Conservation (phyloP, 2,888 invertebrate genomes). For the Norana najaformis region DNA sequence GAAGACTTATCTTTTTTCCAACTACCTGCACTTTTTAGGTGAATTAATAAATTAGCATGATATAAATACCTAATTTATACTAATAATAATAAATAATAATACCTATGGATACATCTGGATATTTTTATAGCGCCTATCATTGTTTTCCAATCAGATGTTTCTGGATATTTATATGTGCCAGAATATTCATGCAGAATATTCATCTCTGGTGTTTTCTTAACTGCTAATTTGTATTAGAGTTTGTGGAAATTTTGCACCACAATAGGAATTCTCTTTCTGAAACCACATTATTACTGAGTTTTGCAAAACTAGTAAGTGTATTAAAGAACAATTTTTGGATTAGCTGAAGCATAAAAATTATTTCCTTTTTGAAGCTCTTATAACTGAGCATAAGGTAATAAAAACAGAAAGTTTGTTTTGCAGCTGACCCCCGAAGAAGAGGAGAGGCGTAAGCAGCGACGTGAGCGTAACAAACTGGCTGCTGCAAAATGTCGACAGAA, state of each 20-base stretch:
- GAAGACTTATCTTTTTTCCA: too few species aligned
- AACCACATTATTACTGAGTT: neutral
- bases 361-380: neutral
- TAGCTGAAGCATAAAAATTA: too few species aligned
- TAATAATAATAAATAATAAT: too few species aligned
- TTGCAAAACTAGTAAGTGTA: too few species aligned
- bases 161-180: neutral
- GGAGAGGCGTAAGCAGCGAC: slow-evolving; percentile 80
- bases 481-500: slow-evolving; percentile 95
- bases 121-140: too few species aligned
- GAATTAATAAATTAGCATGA: too few species aligned
- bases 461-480: slow-evolving; percentile 94
- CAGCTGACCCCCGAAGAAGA: slow-evolving; percentile 74
- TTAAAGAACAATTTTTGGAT: too few species aligned
- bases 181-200: neutral
- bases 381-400: neutral
- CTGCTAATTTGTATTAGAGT: neutral
- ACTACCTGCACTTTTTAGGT: too few species aligned
- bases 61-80: too few species aligned
- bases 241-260: neutral
- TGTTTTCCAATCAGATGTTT: too few species aligned
- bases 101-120: too few species aligned
- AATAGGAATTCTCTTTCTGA: neutral
- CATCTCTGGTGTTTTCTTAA: neutral
- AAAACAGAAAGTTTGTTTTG: neutral